Conservation (phyloP, 2,888 invertebrate genomes). For the Dolichopus griseipennis region DNA sequence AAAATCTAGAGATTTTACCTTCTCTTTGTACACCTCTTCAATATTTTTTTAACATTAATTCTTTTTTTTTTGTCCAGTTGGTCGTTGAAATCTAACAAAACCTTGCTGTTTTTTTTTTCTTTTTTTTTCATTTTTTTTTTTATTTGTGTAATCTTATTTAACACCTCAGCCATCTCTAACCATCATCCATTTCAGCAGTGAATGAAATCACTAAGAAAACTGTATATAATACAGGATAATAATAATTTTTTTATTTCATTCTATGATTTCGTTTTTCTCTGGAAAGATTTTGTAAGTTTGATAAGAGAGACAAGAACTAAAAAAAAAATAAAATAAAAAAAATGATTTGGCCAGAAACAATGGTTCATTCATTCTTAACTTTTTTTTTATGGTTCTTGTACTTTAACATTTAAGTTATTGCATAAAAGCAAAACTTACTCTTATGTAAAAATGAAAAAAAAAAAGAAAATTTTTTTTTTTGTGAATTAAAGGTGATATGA, state of each 20-base stretch:
- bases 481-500: neutral
- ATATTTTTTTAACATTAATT: too few species aligned
- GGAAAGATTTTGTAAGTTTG: neutral
- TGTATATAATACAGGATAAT: too few species aligned
- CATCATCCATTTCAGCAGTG: too few species aligned
- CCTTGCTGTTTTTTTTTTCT: neutral
- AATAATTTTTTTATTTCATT: too few species aligned
- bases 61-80: too few species aligned
- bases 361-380: neutral
- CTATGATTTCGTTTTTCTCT: neutral
- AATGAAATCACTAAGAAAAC: too few species aligned
- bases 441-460: neutral
- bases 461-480: neutral
- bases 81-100: too few species aligned
- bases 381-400: too few species aligned
- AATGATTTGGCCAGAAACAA: neutral
- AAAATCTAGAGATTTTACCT: too few species aligned
- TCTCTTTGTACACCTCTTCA: too few species aligned
- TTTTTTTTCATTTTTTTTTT: neutral
- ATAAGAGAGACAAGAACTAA: neutral
- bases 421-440: too few species aligned
- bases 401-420: too few species aligned
- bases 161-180: neutral
- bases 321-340: neutral
- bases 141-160: neutral